Base-by-base conservation (phyloP, 2,113 vertebrate species). In the Oryzias curvinotus region DNA sequence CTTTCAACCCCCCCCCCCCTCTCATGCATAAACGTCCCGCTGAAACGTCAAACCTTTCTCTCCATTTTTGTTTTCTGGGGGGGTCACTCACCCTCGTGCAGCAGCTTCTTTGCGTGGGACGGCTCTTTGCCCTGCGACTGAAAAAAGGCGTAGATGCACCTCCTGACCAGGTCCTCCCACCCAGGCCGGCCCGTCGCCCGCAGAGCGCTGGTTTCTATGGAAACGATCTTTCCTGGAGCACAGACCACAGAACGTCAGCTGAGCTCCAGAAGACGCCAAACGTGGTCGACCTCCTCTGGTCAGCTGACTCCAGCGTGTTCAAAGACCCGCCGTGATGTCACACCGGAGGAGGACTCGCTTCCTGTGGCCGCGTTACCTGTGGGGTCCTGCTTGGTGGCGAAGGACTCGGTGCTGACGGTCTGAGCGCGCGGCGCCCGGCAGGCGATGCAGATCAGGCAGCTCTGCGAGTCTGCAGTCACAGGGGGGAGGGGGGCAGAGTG, bases 101-200 rank as follows among this genome's bases (percentile, higher is more conserved):
- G 95, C 62, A 98, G 93, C 87, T 96, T 96, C 86, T 93, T 96
- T 93, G 96, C 96, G 4, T 96, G 95, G 60, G 96, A 98, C 17
- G 95, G 92, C 73, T 98, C 95, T 60, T 94, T 93, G 85, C 95
- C 95, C 92, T 97, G 96, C 2, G 95, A 94, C 90, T 98, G 96
- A 91, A 98, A 97, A 90, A 98, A 98, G 52, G 96, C 96, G 5
- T 96, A 97, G 89, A 98, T 98, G 91, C 96, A 98, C 82, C 96
- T 98, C 68, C 96, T 89, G 66, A 98, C 96, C 89, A 98, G 85
- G 82, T 98, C 96, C 89, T 98, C 96, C 96, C 96, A 98, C 83
- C 96, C 96, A 8, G 95, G 92, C 63, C 96, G 93, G 75, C 95
- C 96, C 0, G 95, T 94, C 0, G 95, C 94, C 82, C 96, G 90